A percentile compares a stretch with the other conserved stretches of the same genome.
Conservation (phyloP, 2,113 vertebrate genomes). For the Aix galericulata region DNA sequence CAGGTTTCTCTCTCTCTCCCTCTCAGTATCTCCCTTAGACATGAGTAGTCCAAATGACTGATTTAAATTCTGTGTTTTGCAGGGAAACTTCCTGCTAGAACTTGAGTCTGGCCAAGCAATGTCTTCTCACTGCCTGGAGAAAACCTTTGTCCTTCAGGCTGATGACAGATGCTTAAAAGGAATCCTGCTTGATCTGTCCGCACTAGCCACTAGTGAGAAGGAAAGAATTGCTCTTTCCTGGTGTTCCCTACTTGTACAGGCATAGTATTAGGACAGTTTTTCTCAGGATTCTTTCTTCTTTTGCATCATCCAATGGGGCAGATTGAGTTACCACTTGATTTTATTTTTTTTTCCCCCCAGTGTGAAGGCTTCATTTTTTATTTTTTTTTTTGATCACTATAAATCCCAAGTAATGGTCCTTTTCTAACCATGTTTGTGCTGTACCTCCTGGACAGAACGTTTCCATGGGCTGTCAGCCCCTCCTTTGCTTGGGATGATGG, state of each 20-base stretch:
- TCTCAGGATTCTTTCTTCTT: neutral
- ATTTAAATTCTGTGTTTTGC: conserved; percentile 15
- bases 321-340: neutral
- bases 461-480: neutral
- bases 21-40: neutral
- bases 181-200: neutral
- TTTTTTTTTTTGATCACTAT: neutral
- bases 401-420: neutral
- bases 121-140: neutral
- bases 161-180: neutral
- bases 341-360: neutral
- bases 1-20: conserved; percentile 5
- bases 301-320: neutral
- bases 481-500: neutral
- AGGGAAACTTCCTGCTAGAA: neutral
- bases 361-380: neutral
- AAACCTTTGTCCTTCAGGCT: neutral
- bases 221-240: neutral
- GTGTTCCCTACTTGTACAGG: neutral
- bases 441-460: neutral
- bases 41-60: neutral
- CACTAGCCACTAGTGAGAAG: neutral
- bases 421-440: neutral
- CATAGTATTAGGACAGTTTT: neutral
- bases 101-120: neutral